Evolutionary conservation across 2,888 invertebrate genomes (phyloP), one percentile per base, ranked within the genome.

Genomic region (Eristalinus aeneus): DNA sequence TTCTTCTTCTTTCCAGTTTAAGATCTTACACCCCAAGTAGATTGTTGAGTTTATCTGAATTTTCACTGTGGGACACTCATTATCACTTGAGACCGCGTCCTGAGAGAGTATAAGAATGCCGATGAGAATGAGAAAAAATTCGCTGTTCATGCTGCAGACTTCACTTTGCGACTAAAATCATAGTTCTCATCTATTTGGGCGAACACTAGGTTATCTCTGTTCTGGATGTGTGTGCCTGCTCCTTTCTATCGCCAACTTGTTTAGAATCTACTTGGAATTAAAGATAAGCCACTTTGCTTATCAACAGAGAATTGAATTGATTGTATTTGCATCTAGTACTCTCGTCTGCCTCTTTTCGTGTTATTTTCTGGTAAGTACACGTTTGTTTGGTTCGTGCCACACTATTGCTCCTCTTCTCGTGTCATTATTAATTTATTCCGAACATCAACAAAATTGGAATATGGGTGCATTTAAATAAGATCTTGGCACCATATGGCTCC

Each of bases 381-480:
- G 27, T 27, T 2, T 46, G 34, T 34, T 34, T 34, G 9, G 16
- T 16, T 46, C 16, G 46, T 6, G 16, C 46, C 46, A 46, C 8
- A 46, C 16, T 23, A 11, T 1, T 56, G 12, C 23, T 56, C 8
- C 67, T 68, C 69, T 63, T 79, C 22, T 84, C 80, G 75, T 76
- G 67, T 81, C 76, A 54, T 61, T 76, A 53, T 56, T 76, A 85
- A 85, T 85, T 85, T 85, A 85, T 71, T 72, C 76, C 54, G 32
- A 60, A 71, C 54, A 60, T 46, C n/a, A 71, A 65, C 56, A 22
- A 71, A 78, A 74, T 74, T 80, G 36, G 64, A 72, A 80, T 64
- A 46, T 86, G 82, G 86, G 86, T 86, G 86, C 82, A 86, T 86
- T 86, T 78, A 68, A 86, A 86, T 86, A 77, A 86, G 86, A 67